These are phyloP conservation scores for Coelinius sp. DNA, from an alignment of 2,888 invertebrate species.

Conservation along the genomic window DNA sequence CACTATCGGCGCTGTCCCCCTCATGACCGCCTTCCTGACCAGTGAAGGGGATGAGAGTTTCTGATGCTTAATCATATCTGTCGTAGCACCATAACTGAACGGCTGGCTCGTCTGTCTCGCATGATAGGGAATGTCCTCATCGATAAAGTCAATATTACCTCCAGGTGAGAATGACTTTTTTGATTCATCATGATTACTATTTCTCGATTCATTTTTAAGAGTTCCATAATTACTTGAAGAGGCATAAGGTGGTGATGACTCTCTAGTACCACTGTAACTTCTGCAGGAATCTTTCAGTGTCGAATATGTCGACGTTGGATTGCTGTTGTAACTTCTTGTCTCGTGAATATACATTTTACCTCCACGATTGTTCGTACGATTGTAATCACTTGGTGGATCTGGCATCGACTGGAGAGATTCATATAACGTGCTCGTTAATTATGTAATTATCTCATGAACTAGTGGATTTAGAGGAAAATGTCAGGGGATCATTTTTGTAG, in stretches of 20 bases:
- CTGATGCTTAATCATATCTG: slow-evolving; percentile 80
- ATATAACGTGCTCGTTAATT: too few species aligned
- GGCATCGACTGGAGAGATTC: slow-evolving; percentile 65
- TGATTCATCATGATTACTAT: slow-evolving; percentile 50
- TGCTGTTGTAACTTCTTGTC: slow-evolving; percentile 57
- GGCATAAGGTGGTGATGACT: slow-evolving; percentile 62
- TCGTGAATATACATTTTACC: slow-evolving; percentile 65
- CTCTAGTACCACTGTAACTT: slow-evolving; percentile 60
- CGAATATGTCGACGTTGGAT: slow-evolving; percentile 63
- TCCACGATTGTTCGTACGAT: slow-evolving; percentile 53
- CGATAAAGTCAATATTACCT: slow-evolving; percentile 73
- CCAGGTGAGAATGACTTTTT: slow-evolving; percentile 61
- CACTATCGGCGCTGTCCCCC: slow-evolving; percentile 62
- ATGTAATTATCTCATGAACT: too few species aligned
- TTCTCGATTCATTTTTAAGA: slow-evolving; percentile 60
- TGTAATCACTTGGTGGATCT: slow-evolving; percentile 63
- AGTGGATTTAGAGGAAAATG: too few species aligned
- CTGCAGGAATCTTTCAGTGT: slow-evolving; percentile 64
- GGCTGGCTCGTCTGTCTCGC: slow-evolving; percentile 90
- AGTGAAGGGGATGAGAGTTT: slow-evolving; percentile 88
- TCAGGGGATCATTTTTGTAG: too few species aligned
- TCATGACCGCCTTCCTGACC: slow-evolving; percentile 79
- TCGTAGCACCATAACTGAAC: slow-evolving; percentile 87
- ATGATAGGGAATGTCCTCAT: slow-evolving; percentile 88
- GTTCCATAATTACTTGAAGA: slow-evolving; percentile 62